Evolutionary conservation across 2,888 invertebrate genomes (phyloP), one percentile per base, ranked within the genome.

Genomic region (Ornithoptera priamus): DNA sequence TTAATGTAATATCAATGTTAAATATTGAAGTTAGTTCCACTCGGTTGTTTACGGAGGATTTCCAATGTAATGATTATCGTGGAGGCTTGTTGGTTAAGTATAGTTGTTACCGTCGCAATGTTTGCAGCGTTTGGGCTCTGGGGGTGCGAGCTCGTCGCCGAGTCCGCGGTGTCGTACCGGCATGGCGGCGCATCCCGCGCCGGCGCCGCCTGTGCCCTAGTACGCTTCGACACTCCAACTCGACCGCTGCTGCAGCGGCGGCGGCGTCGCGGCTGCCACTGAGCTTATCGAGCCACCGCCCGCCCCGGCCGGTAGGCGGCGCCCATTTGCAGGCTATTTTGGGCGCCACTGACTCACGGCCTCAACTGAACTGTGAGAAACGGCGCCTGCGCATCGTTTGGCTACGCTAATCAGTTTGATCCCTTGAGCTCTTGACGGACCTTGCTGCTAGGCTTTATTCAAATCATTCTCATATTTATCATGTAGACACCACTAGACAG

Each of bases 41-140:
- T 69, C 62, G 46, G 24, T 46, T 69, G 57, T 39, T 24, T 69
- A 61, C 58, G 46, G n/a, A 42, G 20, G 30, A n/a, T 62, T 46
- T 42, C 62, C 46, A 50, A 20, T 36, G 62, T 50, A 50, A 59
- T 64, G 59, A 58, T 62, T 24, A 61, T 53, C n/a, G n/a, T 24
- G 18, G 61, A 61, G 65, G 46, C 46, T 61, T 58, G 3, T 69
- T 62, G 58, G 58, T 65, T 69, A 63, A 62, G 66, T 62, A 53
- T 63, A 56, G 71, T 85, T 82, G 85, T 84, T 95, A 97, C 97
- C 97, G 96, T 97, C 96, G 96, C 97, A 97, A 93, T 96, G 96
- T 94, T 96, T 96, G 96, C 97, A 97, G 95, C 97, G 96, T 94
- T 97, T 97, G 93, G 96, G 96, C 95, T 96, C 95, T 93, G 96